These are phyloP conservation scores for Teleogryllus occipitalis DNA, from an alignment of 1,140 invertebrate species.

Conservation along the genomic window DNA sequence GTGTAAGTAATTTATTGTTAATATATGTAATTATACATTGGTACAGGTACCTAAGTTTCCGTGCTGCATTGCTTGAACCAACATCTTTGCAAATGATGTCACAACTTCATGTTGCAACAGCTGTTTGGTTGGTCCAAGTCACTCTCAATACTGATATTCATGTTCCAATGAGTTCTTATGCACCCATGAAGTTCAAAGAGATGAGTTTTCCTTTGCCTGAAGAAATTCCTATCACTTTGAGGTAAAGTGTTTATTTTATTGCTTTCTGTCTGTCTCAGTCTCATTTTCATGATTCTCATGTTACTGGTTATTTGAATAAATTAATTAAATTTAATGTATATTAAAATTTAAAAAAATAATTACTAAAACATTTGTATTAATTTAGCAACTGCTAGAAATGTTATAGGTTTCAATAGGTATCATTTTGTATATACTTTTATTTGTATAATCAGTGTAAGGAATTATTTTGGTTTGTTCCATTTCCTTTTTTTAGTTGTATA, in stretches of 20 bases:
- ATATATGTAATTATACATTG: conserved; percentile 15
- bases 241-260: conserved; percentile 35
- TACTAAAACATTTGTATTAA: too few relatives aligned
- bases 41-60: conserved; percentile 52
- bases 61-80: conserved; percentile 65
- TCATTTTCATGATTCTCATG: too few relatives aligned
- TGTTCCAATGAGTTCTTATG: conserved; percentile 37
- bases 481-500: conserved; percentile 51
- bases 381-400: too few relatives aligned
- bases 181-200: conserved; percentile 43
- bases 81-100: conserved; percentile 55
- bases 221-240: conserved; percentile 50
- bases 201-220: conserved; percentile 59
- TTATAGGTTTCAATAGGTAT: too few relatives aligned
- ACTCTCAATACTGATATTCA: conserved; percentile 39
- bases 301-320: too few relatives aligned
- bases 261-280: too few relatives aligned
- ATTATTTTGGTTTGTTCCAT: too few relatives aligned
- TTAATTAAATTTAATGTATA: too few relatives aligned
- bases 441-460: too few relatives aligned
- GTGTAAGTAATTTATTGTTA: too few relatives aligned
- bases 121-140: conserved; percentile 77
- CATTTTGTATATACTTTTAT: too few relatives aligned
- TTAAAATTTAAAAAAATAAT: too few relatives aligned
- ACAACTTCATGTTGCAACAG: conserved; percentile 70